A percentile compares a stretch with the other conserved stretches of the same genome.
Evolutionary conservation across 2,797 vertebrate species (phyloP).

Genomic region (Squalus acanthias): DNA sequence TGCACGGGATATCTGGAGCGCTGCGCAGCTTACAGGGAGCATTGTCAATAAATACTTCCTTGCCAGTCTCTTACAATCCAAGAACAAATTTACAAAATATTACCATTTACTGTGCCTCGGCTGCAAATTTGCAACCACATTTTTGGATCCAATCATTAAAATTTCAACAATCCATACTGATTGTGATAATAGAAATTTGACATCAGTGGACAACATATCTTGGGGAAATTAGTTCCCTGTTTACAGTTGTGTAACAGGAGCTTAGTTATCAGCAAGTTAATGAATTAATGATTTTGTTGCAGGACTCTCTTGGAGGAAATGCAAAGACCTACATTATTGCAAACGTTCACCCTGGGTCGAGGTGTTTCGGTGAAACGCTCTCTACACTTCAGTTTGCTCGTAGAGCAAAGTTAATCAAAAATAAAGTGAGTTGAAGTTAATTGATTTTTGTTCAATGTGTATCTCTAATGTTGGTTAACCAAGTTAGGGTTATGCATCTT

Average conservation of each 20-base stretch:
- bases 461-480: background rate
- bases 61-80: too few species aligned
- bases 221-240: background rate
- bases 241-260: background rate
- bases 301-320: constrained; percentile 96
- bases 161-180: background rate
- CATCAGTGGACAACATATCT: background rate
- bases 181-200: background rate
- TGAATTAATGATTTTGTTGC: constrained; percentile 29
- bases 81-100: too few species aligned
- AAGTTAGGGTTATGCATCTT: background rate
- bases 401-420: constrained; percentile 93
- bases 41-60: too few species aligned
- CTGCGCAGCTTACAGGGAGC: too few species aligned
- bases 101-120: too few species aligned
- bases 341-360: constrained; percentile 92
- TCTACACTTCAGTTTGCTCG: constrained; percentile 94
- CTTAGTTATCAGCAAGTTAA: background rate
- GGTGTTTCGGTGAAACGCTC: constrained; percentile 88
- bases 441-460: background rate
- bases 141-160: background rate
- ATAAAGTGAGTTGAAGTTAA: constrained; percentile 68
- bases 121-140: too few species aligned
- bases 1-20: too few species aligned
- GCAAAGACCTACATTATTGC: constrained; percentile 92